These are phyloP conservation scores for Epinephelus fuscoguttatus DNA, from an alignment of 2,113 vertebrate genomes.

Conservation along the genomic window DNA sequence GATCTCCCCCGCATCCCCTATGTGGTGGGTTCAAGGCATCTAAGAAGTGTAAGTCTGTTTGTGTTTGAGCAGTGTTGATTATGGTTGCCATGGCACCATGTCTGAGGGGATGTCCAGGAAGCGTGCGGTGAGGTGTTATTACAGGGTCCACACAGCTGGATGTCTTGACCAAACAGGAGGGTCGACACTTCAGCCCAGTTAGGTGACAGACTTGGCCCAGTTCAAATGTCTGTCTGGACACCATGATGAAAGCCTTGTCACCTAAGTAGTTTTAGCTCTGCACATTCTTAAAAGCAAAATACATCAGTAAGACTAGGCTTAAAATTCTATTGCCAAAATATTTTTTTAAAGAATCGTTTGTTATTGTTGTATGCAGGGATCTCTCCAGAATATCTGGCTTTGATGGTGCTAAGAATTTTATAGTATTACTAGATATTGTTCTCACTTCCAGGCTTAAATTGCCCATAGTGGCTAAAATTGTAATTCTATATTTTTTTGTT, in stretches of 20 bases:
- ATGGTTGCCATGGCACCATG: constrained; percentile 70
- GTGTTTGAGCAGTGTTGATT: constrained; percentile 78
- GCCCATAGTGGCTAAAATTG: not conserved
- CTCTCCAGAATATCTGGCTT: not conserved
- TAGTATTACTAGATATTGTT: not conserved
- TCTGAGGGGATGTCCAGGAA: constrained; percentile 75
- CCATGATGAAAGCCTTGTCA: constrained; percentile 57
- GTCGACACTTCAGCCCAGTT: constrained; percentile 62
- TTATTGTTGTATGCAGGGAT: not conserved
- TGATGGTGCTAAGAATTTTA: not conserved
- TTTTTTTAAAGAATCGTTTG: not conserved
- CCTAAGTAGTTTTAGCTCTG: constrained; percentile 22
- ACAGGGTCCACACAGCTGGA: constrained; percentile 76
- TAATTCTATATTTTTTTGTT: not conserved
- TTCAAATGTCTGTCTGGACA: constrained; percentile 72
- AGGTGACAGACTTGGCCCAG: constrained; percentile 63
- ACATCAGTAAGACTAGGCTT: not conserved
- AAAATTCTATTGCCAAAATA: not conserved
- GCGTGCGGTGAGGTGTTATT: constrained; percentile 61
- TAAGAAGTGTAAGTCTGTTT: constrained; percentile 62
- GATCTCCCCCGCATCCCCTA: constrained; percentile 53
- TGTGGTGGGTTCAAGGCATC: constrained; percentile 64
- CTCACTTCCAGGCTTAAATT: not conserved
- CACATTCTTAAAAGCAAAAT: constrained; percentile 35
- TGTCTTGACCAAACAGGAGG: constrained; percentile 51